These are phyloP conservation scores for Hemithea aestivaria DNA, from an alignment of 2,888 invertebrate species.

Conservation along the genomic window DNA sequence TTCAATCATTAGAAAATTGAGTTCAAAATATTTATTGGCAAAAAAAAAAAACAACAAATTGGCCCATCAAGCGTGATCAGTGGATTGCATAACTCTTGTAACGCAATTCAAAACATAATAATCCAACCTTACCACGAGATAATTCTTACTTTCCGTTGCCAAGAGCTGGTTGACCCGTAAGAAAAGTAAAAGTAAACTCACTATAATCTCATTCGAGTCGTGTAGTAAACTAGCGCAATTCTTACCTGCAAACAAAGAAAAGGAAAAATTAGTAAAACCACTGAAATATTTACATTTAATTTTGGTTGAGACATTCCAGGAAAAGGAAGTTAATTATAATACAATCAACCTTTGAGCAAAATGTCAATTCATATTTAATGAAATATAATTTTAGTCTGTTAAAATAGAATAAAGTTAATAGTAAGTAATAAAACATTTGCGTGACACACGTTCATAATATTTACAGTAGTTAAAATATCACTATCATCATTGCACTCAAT, in stretches of 20 bases:
- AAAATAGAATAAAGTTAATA: no score
- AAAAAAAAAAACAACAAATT: no score
- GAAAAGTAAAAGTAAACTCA: constrained; percentile 41
- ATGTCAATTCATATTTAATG: no score
- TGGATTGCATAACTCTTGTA: constrained; percentile 16
- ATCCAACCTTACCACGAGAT: constrained; percentile 16
- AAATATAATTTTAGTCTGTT: no score
- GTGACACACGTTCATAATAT: no score
- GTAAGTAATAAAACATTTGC: no score
- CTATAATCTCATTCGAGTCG: constrained; percentile 22
- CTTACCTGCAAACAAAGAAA: constrained; percentile 52
- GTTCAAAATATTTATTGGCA: no score
- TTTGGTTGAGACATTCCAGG: no score
- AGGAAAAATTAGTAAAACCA: constrained; percentile 39
- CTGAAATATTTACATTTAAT: constrained; percentile 22
- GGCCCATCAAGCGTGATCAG: no score
- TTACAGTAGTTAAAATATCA: neutral
- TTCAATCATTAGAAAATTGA: no score
- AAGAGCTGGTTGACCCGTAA: constrained; percentile 27
- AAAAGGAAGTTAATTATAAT: no score
- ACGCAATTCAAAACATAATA: constrained; percentile 12
- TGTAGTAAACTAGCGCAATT: constrained; percentile 37
- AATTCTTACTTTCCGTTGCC: constrained; percentile 31
- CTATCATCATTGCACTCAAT: neutral
- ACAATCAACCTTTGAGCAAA: no score